Conservation (phyloP, 1,140 invertebrate genomes). For the Drosophila pseudoananassae region DNA sequence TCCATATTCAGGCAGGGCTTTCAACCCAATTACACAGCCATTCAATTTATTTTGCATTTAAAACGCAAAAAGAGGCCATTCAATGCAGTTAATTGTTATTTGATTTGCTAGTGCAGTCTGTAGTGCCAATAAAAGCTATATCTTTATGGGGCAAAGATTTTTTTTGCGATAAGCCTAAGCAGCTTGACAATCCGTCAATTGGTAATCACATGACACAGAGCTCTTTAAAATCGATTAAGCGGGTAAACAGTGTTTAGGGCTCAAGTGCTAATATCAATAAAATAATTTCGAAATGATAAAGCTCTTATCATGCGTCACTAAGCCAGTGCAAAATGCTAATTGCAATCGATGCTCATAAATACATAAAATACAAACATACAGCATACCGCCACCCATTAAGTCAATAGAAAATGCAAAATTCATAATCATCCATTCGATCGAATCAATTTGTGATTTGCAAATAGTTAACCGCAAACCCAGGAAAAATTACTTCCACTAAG, state of each 20-base stretch:
- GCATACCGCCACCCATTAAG: neutral
- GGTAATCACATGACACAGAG: slow-evolving; percentile 1
- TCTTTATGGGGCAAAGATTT: neutral
- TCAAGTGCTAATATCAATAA: slow-evolving; percentile 53
- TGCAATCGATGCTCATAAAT: slow-evolving; percentile 50
- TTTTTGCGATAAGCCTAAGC: neutral
- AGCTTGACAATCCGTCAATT: slow-evolving; percentile 8
- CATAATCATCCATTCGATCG: slow-evolving; percentile 37
- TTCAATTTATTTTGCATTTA: slow-evolving; percentile 27
- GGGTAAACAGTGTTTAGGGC: slow-evolving; percentile 16
- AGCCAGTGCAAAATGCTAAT: slow-evolving; percentile 60
- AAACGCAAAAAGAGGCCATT: slow-evolving; percentile 14
- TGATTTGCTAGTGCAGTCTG: slow-evolving; percentile 11
- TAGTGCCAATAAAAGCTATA: neutral
- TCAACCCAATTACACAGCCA: slow-evolving; percentile 29
- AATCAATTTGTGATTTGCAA: slow-evolving; percentile 52
- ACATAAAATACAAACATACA: slow-evolving; percentile 2
- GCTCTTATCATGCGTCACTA: slow-evolving; percentile 63
- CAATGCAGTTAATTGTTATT: slow-evolving; percentile 18
- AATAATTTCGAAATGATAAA: slow-evolving; percentile 53
- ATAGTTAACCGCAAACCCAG: slow-evolving; percentile 42
- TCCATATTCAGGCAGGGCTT: neutral
- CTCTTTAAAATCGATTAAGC: slow-evolving; percentile 6
- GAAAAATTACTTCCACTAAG: slow-evolving; percentile 35
- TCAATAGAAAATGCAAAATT: slow-evolving; percentile 41